Evolutionary conservation across 2,797 vertebrate species (phyloP).

Genomic region (Discoglossus pictus): DNA sequence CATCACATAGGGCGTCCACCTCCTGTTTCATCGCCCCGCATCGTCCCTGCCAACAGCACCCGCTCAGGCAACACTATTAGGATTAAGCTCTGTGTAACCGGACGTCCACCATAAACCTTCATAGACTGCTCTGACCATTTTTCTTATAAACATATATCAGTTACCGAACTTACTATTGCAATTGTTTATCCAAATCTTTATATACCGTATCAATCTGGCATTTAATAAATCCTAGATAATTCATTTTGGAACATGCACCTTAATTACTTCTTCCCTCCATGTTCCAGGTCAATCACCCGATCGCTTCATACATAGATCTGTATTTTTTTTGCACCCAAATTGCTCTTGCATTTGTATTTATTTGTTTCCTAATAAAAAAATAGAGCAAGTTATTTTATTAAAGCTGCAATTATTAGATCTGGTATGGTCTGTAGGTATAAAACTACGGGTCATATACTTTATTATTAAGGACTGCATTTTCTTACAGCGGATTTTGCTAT

Average conservation of each 20-base stretch:
- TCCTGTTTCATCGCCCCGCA: too few relatives aligned
- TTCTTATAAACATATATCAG: too few relatives aligned
- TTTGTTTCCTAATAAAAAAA: conserved; percentile 47
- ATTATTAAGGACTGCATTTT: too few relatives aligned
- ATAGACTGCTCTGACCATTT: too few relatives aligned
- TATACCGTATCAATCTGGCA: conserved; percentile 32
- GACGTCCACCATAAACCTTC: conserved; percentile 61
- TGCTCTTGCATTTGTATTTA: conserved; percentile 47
- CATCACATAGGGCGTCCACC: too few relatives aligned
- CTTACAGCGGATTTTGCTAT: too few relatives aligned
- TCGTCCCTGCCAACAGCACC: neutral
- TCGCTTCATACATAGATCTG: neutral
- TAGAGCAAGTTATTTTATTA: conserved; percentile 51
- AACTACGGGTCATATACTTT: too few relatives aligned
- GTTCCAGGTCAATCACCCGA: neutral
- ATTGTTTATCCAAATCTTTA: conserved; percentile 23
- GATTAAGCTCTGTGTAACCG: conserved; percentile 32
- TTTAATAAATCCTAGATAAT: conserved; percentile 13
- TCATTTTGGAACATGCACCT: conserved; percentile 19
- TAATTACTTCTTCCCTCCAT: conserved; percentile 2
- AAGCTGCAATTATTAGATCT: conserved; percentile 37
- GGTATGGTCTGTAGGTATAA: too few relatives aligned
- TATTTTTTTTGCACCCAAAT: conserved; percentile 7
- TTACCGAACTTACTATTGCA: conserved; percentile 26
- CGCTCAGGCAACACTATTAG: neutral